phyloP scores from a whole-genome alignment of 2,797 vertebrate genomes.

The Epinephelus malabaricus region DNA sequence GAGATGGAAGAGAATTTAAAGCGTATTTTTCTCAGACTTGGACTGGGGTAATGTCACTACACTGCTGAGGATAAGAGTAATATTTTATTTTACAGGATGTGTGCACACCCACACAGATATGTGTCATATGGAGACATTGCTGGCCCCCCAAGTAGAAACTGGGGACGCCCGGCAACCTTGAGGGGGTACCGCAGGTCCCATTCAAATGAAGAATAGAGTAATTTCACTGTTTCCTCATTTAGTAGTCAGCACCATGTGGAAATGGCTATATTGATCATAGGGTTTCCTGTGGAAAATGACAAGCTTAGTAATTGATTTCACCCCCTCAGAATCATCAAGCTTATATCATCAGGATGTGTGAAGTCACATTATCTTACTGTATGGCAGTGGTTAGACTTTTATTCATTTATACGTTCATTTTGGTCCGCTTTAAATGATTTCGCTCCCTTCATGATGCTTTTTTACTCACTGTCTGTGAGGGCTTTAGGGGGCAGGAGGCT shows the following conservation, averaged over 20 bases:
- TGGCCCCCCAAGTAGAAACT: conserved; percentile 43
- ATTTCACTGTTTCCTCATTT: conserved; percentile 65
- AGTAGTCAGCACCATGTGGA: conserved; percentile 54
- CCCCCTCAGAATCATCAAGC: conserved; percentile 36
- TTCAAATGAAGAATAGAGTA: conserved; percentile 71
- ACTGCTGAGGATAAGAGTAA: conserved; percentile 41
- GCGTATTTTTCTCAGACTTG: conserved; percentile 28
- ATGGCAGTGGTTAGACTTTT: conserved; percentile 17
- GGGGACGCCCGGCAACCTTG: conserved; percentile 57
- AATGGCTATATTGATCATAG: conserved; percentile 69
- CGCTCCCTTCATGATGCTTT: neutral
- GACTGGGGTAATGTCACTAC: conserved; percentile 50
- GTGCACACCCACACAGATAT: conserved; percentile 53
- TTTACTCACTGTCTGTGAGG: conserved; percentile 33
- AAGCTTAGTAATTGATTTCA: conserved; percentile 64
- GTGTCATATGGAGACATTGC: conserved; percentile 46
- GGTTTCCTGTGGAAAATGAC: conserved; percentile 53
- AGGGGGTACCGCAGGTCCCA: conserved; percentile 47
- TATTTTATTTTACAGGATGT: conserved; percentile 53
- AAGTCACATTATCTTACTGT: conserved; percentile 44
- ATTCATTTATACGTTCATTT: conserved; percentile 32
- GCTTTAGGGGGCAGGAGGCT: neutral
- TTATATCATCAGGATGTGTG: conserved; percentile 36
- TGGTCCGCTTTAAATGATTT: conserved; percentile 28
- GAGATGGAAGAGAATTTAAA: conserved; percentile 60